Base-by-base conservation (phyloP, 2,797 vertebrate species). In the Odontamblyopus rebecca region DNA sequence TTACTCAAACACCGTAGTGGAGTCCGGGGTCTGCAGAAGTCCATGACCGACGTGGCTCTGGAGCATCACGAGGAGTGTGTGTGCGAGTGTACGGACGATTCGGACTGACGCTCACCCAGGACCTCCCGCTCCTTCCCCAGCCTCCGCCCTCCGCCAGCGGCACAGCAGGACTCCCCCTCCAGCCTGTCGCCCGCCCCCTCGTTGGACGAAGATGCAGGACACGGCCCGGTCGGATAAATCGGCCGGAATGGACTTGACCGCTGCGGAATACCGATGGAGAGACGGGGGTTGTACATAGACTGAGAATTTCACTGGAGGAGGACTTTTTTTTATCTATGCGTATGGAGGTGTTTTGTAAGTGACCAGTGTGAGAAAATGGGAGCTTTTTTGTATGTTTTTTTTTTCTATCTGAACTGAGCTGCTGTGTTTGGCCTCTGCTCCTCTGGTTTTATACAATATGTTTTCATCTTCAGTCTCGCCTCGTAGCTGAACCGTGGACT, bases 11-110 rank as follows among this genome's bases (percentile, higher is more conserved):
- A 97, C 82, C 93, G 96, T 69, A 92, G 80, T 3, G 97, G 96
- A 4, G 88, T 91, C 66, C 91, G 92, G 50, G 95, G 95, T 35
- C 82, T 98, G 80, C 97, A 97, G 86, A 99, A 98, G 91, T 95
- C 96, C 7, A 89, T 99, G 90, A 95, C 96, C 0, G 98, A 99
- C 18, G 96, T 99, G 77, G 85, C 93, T 70, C 86, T 99, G 93
- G 98, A 99, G 82, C 98, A 99, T 89, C 98, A 99, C 0, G 98
- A 99, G 79, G 97, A 97, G 86, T 99, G 98, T 79, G 90, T 93
- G 92, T 99, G 98, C 84, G 93, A 95, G 77, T 99, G 98, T 87
- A 95, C 94, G 91, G 95, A 96, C 71, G 95, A 94, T 92, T 86
- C 86, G 2, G 95, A 95, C 91, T 96, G 95, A 77, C 23, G 8